Evolutionary conservation across 2,888 invertebrate genomes (phyloP), one percentile per base, ranked within the genome.

Genomic region (Diachrysia chrysitis): DNA sequence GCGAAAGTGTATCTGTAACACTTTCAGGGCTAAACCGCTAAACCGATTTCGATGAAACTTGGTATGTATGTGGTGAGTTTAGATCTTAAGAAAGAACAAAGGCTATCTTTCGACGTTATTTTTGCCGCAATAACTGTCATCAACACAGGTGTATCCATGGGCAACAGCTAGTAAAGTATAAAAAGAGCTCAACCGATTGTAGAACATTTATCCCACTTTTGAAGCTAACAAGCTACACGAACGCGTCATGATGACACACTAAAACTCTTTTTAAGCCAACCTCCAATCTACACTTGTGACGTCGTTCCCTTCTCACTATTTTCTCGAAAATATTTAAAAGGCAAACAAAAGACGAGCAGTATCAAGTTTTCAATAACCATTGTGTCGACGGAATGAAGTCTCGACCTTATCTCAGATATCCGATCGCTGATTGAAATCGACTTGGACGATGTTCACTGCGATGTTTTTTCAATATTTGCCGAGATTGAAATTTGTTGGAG

Each of bases 311-410:
- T 25, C 58, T 60, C 55, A 69, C 69, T 78, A 71, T 69, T 64
- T 61, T 53, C 66, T 64, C 29, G 54, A 73, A 69, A 81, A 81
- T 81, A 76, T 83, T 81, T 82, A 79, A 78, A 81, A 73, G 55
- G 69, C 83, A 78, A 79, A 83, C 82, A 83, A 83, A 78, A 73
- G 74, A 63, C 67, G 68, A 69, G 55, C 62, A 32, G 66, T 73
- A 76, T 79, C 79, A 73, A 51, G 71, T 67, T 83, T 76, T 72
- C 76, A 78, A 74, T 78, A 78, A 72, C 83, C 73, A 79, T 83
- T 83, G 83, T 83, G 79, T 65, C 56, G 56, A 14, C 69, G 67
- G 78, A 82, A 81, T 76, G 82, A 82, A 78, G 78, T 79, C 76
- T 66, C 78, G 73, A 73, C 76, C 82, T 73, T 81, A 83, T 82